Percentiles rank a stretch among this genome's conserved stretches.
These are phyloP conservation scores for Eucera pruinosa DNA, from an alignment of 2,888 invertebrate genomes.

Conservation along the genomic window DNA sequence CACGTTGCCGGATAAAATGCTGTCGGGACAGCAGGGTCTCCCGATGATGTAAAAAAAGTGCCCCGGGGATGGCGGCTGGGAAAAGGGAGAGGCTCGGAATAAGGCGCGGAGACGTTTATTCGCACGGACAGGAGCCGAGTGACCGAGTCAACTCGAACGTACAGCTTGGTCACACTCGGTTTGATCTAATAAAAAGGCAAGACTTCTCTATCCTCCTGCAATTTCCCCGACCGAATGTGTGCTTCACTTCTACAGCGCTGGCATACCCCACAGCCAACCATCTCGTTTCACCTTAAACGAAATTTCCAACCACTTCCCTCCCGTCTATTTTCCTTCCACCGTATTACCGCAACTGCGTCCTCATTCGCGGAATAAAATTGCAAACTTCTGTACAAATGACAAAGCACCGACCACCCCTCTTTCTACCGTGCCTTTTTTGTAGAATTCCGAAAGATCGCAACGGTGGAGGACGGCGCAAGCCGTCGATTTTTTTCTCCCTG, in stretches of 20 bases:
- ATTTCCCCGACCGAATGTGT: slow-evolving; percentile 45
- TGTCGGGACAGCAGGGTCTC: slow-evolving; percentile 68
- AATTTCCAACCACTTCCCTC: background rate
- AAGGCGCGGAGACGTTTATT: slow-evolving; percentile 77
- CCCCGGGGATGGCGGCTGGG: slow-evolving; percentile 48
- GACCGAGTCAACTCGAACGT: slow-evolving; percentile 81
- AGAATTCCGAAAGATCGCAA: slow-evolving; percentile 28
- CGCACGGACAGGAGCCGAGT: slow-evolving; percentile 80
- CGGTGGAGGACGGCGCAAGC: slow-evolving; percentile 8
- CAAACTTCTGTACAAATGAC: background rate
- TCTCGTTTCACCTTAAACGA: background rate
- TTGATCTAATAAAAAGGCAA: slow-evolving; percentile 79
- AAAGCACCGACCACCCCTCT: background rate
- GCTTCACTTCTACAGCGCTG: slow-evolving; percentile 2
- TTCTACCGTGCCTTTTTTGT: background rate
- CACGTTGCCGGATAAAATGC: slow-evolving; percentile 70
- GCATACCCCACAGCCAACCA: background rate
- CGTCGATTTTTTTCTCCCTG: slow-evolving; percentile 60
- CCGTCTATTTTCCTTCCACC: background rate
- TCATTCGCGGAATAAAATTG: background rate
- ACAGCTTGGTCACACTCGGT: slow-evolving; percentile 80
- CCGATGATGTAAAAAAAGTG: slow-evolving; percentile 69
- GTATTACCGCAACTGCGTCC: background rate
- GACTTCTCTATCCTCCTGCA: slow-evolving; percentile 67
- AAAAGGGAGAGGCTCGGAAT: slow-evolving; percentile 56